Base-by-base conservation (phyloP, 2,797 vertebrate genomes). In the Apodemus agrarius region DNA sequence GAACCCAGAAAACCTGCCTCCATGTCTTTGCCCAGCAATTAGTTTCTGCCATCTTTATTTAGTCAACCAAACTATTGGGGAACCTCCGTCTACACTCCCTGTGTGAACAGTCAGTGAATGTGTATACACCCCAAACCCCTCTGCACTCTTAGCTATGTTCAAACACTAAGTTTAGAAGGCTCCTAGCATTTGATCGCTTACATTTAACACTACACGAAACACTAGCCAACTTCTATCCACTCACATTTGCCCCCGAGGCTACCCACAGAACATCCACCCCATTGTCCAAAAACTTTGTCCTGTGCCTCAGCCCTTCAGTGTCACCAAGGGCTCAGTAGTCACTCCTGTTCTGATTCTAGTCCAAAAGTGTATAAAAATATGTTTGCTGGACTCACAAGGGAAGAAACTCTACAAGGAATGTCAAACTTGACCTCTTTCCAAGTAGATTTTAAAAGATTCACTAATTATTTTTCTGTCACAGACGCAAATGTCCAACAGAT, bases 391-490 rank as follows among this genome's bases (percentile, higher is more conserved):
- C 61, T 46, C 72, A 31, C 10, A 40, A 61, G 22, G 40, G 29
- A 74, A 10, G 43, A 16, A 91, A 61, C 57, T 78, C 85, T 67
- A 61, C 49, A 63, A 89, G 46, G 31, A 90, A 93, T 61, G 69
- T 22, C 54, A 61, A 75, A 3, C 43, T 12, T 80, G 54, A 37
- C 74, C 34, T 93, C 92, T 24, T 83, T 94, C 93, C 61, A 49
- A 91, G 26, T 2, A 46, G 4, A 93, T 67, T 92, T 81, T 75
- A 40, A 93, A 91, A 80, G 13, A 46, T 52, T 24, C 16, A 59
- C 10, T 63, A n/a, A 79, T 72, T 91, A 93, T 89, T 97, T 93
- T n/a, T 94, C 59, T 76, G 3, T 82, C 54, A 67, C 40, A 46
- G 4, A n/a, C 17, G 81, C 92, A 97, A 83, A 76, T 1, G 24